These are phyloP conservation scores for Drosophila ogumai DNA, from an alignment of 1,140 invertebrate species.

Conservation along the genomic window DNA sequence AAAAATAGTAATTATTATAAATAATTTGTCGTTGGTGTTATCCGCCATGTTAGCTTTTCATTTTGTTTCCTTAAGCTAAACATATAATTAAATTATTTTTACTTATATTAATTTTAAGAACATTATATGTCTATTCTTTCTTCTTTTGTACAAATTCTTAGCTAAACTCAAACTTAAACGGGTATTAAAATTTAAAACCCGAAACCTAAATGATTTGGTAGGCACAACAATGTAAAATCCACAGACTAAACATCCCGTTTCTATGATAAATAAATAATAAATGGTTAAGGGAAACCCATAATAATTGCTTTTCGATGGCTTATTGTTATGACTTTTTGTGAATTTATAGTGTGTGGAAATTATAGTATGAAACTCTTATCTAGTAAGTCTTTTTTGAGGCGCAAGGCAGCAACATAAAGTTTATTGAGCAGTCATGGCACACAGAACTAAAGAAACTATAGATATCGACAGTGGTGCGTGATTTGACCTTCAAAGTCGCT, in stretches of 20 bases:
- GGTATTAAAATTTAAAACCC: too few relatives aligned
- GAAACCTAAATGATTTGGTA: too few relatives aligned
- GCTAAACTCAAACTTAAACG: too few relatives aligned
- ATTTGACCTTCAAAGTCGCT: slow-evolving; percentile 10
- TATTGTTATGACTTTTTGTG: slow-evolving; percentile 2
- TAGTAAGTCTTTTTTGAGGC: neutral
- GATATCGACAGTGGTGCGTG: slow-evolving; percentile 5
- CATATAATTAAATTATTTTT: too few relatives aligned
- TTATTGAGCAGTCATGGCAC: slow-evolving; percentile 19
- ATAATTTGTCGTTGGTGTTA: too few relatives aligned
- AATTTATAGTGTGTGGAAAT: slow-evolving; percentile 3
- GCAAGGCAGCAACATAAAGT: slow-evolving; percentile 14
- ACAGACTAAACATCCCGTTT: neutral
- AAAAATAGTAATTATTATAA: too few relatives aligned
- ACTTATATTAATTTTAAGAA: too few relatives aligned
- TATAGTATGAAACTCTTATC: slow-evolving; percentile 7
- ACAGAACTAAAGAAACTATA: slow-evolving; percentile 17
- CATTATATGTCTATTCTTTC: too few relatives aligned
- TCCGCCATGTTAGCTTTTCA: too few relatives aligned
- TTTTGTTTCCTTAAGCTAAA: too few relatives aligned
- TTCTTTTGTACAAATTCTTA: too few relatives aligned
- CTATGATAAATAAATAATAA: neutral
- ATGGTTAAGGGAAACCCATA: neutral
- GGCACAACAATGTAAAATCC: neutral
- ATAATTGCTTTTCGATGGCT: slow-evolving; percentile 7